Evolutionary conservation across 1,140 invertebrate genomes (phyloP), one percentile per base, ranked within the genome.

Genomic region (Diorhabda elongata): DNA sequence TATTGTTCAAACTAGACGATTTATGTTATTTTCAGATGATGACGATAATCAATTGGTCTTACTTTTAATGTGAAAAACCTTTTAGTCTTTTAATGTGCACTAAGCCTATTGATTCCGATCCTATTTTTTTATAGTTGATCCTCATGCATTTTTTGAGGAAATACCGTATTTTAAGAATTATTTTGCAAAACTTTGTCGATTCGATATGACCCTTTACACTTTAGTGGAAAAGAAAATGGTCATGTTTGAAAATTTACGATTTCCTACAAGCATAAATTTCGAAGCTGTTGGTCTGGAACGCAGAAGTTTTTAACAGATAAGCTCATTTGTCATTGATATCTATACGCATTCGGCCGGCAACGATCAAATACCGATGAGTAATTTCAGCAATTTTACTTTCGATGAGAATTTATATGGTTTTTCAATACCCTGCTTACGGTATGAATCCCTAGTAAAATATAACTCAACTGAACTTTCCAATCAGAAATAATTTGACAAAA

Each of bases 241-340:
- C 69, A 69, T 73, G 71, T 74, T 71, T 72, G 67, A 66, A 71
- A 74, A 77, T 77, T 78, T 77, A 76, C 76, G 74, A 73, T 75
- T 76, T 78, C 76, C 76, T 70, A 73, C 73, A 69, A 66, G 73
- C 73, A 73, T 77, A 77, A 78, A 77, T 77, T 74, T 66, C 69
- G 71, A 72, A 75, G 71, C 75, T 77, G 74, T 69, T 75, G 73
- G 74, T 64, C 66, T 70, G 75, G 72, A 78, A 77, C 71, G 76
- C 70, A 74, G 73, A 74, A 78, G 72, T 77, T 78, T 78, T 78
- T 78, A 77, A 77, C 73, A 75, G 76, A 78, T 77, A 76, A 52
- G 75, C 74, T 78, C 77, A 75, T 78, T 77, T 76, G 77, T 78
- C 77, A 78, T 77, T 73, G 71, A 75, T 77, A 77, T 76, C 76